These are phyloP conservation scores for Stichopus horrens DNA, from an alignment of 53 echinoderm and acorn worm species.

Conservation along the genomic window DNA sequence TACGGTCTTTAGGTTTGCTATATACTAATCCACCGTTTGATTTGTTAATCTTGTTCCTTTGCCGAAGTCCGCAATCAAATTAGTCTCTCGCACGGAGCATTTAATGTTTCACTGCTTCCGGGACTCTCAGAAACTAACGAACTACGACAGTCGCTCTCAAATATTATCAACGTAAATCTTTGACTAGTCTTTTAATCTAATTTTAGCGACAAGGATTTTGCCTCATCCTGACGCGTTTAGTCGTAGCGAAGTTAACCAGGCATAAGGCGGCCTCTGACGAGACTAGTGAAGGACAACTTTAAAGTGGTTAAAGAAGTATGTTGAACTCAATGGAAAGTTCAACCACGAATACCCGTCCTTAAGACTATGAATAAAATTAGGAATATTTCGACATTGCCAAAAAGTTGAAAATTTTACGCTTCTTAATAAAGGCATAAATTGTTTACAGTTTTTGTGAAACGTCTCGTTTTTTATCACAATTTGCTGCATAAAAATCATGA, in stretches of 20 bases:
- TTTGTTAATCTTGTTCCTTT: slow-evolving; percentile 30
- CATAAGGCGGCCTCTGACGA: neutral
- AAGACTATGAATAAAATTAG: too few species aligned
- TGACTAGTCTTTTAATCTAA: neutral
- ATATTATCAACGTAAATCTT: neutral
- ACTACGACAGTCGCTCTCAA: neutral
- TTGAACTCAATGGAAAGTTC: neutral
- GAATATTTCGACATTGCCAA: too few species aligned
- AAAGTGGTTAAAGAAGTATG: neutral
- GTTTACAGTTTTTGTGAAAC: too few species aligned
- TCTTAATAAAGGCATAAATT: too few species aligned
- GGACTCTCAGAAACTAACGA: neutral
- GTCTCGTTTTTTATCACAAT: too few species aligned
- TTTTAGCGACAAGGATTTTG: neutral
- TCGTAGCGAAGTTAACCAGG: neutral
- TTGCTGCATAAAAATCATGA: too few species aligned
- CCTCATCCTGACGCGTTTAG: neutral
- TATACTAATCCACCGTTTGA: neutral
- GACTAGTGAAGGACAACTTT: neutral
- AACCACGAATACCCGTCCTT: neutral
- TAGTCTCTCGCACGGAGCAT: neutral
- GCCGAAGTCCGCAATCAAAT: slow-evolving; percentile 12
- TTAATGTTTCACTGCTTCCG: neutral
- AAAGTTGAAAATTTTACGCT: too few species aligned
- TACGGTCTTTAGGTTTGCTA: neutral